Base-by-base conservation (phyloP, 2,888 invertebrate species). In the Sabatieria punctata region DNA sequence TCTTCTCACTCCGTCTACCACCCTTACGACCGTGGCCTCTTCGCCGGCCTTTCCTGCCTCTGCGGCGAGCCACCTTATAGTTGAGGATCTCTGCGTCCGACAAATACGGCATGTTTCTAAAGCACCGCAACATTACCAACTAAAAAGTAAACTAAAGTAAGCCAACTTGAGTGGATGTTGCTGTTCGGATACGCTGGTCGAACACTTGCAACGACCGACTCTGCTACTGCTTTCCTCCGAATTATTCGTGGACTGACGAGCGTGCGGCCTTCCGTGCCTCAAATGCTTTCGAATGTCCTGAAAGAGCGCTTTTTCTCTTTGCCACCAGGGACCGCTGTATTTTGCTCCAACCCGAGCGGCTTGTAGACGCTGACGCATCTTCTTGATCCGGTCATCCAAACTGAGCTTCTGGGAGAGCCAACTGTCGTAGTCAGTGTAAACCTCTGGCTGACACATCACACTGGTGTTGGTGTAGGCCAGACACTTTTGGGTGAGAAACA, bases 351-450 rank as follows among this genome's bases (percentile, higher is more conserved):
- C n/a, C n/a, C n/a, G n/a, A n/a, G n/a, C n/a, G n/a, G n/a, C n/a
- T n/a, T n/a, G n/a, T n/a, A 91, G 71, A 68, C 85, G 80, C 50
- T 78, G 77, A 63, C 79, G 77, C 52, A 88, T 73, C 48, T 80
- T 77, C 61, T 80, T 78, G 58, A 91, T 91, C 71, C 86, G 80
- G 61, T 79, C 78, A 69, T 89, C 85, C 52, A 91, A 77, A 64
- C 79, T 78, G 49, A 80, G 75, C 56, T 85, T 77, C 48, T 84
- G 85, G 44, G 77, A 77, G 52, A 80, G 77, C 86, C 86, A 88
- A 39, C 79, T 78, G 65, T 78, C 79, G 42, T 80, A 77, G 66
- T 86, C 80, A 50, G 79, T 77, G 65, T 85, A 85, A 50, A 86
- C 78, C 27, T 79, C 77, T 64, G 80, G 78, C 1, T 80, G 80